Conservation (phyloP, 2,888 invertebrate genomes). For the Erebia aethiops region DNA sequence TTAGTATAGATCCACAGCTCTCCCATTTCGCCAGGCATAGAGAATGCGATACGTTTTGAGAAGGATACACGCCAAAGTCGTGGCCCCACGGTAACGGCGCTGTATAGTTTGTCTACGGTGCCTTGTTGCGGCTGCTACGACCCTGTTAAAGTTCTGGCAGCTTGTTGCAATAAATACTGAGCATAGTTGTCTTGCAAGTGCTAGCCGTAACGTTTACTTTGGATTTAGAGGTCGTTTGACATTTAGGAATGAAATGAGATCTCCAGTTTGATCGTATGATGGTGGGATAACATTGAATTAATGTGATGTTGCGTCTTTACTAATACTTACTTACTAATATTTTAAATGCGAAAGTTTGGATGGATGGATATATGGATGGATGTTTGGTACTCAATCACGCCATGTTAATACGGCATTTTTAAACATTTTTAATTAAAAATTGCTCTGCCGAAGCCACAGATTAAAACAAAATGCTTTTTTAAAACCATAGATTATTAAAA, state of each 20-base stretch:
- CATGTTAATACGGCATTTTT: too few relatives aligned
- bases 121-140: constrained; percentile 34
- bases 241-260: constrained; percentile 8
- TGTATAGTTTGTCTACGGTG: constrained; percentile 29
- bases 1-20: too few relatives aligned
- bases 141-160: constrained; percentile 34
- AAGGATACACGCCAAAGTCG: not conserved
- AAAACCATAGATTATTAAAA: too few relatives aligned
- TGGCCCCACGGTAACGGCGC: constrained; percentile 8
- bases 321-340: too few relatives aligned
- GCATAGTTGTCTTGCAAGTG: constrained; percentile 27
- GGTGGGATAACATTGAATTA: not conserved
- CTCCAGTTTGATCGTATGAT: constrained; percentile 10
- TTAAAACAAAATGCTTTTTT: too few relatives aligned
- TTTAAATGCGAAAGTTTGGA: too few relatives aligned
- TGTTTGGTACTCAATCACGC: too few relatives aligned
- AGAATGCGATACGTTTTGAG: too few relatives aligned
- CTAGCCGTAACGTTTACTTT: constrained; percentile 23
- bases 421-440: too few relatives aligned
- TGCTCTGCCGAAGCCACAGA: too few relatives aligned
- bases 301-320: not conserved
- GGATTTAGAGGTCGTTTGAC: constrained; percentile 22
- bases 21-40: too few relatives aligned
- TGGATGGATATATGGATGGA: too few relatives aligned
- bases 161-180: constrained; percentile 32